Base-by-base conservation (phyloP, 2,888 invertebrate genomes). In the Pterostichus niger region DNA sequence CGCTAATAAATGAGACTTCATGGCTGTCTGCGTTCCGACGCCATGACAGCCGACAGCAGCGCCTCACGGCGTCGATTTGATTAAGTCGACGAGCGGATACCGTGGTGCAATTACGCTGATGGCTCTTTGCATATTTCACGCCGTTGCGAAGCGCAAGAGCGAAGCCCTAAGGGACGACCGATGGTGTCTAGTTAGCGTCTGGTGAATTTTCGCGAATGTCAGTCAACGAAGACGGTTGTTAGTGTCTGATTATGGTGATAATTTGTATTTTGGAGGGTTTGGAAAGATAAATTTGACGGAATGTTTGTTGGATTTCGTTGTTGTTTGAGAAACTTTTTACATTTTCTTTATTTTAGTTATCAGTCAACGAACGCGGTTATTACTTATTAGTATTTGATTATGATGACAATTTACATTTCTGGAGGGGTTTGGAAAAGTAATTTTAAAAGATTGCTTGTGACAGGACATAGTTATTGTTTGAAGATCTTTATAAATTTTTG, bases 21-120 rank as follows among this genome's bases (percentile, higher is more conserved):
- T 44, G 81, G 81, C 80, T 80, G 80, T 80, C 80, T 80, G 80
- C 80, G 54, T 80, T 11, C 46, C 40, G 71, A 40, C 71, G 84
- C 85, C 85, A 87, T 85, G 86, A 86, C 85, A 71, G 68, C 44
- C 86, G 86, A 86, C 85, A 71, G 73, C 64, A 75, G 73, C 84
- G 71, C 54, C 82, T 56, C 35, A 52, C 24, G 81, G 73, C 68
- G 64, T 80, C 79, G 83, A 83, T 79, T 78, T 79, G 84, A 76
- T 84, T 76, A 79, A 82, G 11, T 80, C 76, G 75, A 52, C 82
- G 75, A 54, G 77, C 77, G 54, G 49, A 31, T 31, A 54, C 75
- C 54, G 35, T n/a, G 56, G 49, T 35, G 68, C 82, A 82, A 82
- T 82, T 82, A 82, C 82, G 59, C 75, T 82, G 82, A 82, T 82